Evolutionary conservation across 2,888 invertebrate species (phyloP).

Genomic region (Danaus chrysippus): DNA sequence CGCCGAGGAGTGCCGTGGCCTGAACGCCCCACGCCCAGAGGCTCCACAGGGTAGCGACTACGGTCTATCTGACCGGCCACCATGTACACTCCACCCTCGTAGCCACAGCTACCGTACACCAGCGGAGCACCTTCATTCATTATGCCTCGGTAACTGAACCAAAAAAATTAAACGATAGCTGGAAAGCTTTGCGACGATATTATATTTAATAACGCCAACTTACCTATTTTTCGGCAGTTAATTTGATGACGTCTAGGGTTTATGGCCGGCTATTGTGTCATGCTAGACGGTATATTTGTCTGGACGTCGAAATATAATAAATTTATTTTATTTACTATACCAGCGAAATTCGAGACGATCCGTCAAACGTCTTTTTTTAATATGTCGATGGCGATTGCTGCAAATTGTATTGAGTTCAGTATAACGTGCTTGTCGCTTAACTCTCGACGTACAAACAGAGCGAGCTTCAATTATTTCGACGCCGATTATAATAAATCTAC

Average conservation of each 20-base stretch:
- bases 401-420: constrained; percentile 44
- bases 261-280: constrained; percentile 62
- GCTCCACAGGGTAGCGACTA: constrained; percentile 49
- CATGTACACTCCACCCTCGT: constrained; percentile 56
- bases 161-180: constrained; percentile 38
- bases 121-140: constrained; percentile 69
- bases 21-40: constrained; percentile 39
- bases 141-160: constrained; percentile 32
- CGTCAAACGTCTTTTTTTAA: constrained; percentile 54
- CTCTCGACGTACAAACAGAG: constrained; percentile 58
- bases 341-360: constrained; percentile 71
- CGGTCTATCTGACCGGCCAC: constrained; percentile 47
- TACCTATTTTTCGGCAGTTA: constrained; percentile 55
- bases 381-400: constrained; percentile 48
- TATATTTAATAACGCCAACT: constrained; percentile 42
- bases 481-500: constrained; percentile 70
- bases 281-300: constrained; percentile 58
- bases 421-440: constrained; percentile 51
- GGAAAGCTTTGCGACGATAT: constrained; percentile 32
- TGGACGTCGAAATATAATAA: constrained; percentile 57
- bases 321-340: constrained; percentile 57
- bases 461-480: constrained; percentile 60
- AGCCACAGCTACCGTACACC: constrained; percentile 59
- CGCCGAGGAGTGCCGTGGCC: constrained; percentile 46
- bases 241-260: constrained; percentile 48